Evolutionary conservation across 1,140 invertebrate species (phyloP).

Genomic region (Helicoverpa armigera): DNA sequence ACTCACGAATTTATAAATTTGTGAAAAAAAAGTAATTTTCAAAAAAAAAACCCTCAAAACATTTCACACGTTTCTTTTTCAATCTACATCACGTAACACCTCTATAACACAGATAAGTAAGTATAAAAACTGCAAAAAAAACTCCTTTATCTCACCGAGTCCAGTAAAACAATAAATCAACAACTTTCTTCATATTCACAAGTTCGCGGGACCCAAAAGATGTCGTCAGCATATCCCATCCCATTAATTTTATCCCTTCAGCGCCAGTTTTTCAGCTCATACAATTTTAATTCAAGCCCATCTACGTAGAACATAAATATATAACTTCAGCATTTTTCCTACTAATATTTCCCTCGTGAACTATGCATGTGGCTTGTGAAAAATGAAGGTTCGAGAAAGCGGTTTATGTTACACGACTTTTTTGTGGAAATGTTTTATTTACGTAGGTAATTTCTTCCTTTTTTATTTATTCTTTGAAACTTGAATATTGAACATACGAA

Average conservation of each 20-base stretch:
- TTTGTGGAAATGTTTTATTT: not conserved
- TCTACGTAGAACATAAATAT: conserved; percentile 48
- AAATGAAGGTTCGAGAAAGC: conserved; percentile 66
- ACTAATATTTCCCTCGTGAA: conserved; percentile 76
- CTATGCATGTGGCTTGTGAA: conserved; percentile 72
- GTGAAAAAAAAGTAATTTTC: too few relatives aligned
- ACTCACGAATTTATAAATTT: too few relatives aligned
- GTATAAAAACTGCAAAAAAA: not conserved
- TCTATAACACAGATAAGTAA: not conserved
- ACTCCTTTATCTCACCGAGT: conserved; percentile 10
- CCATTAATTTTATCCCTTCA: conserved; percentile 45
- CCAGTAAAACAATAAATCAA: conserved; percentile 36
- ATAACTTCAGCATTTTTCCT: conserved; percentile 70
- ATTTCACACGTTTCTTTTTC: not conserved
- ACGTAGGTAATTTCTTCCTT: too few relatives aligned
- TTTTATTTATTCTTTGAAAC: not conserved
- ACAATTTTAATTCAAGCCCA: conserved; percentile 48
- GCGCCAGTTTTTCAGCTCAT: conserved; percentile 47
- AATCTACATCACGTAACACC: too few relatives aligned
- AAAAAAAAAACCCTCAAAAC: not conserved
- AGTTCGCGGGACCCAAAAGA: conserved; percentile 22
- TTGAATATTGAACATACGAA: not conserved
- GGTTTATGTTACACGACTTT: conserved; percentile 62
- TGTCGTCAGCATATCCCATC: conserved; percentile 40
- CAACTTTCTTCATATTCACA: conserved; percentile 37